Evolutionary conservation across 2,113 vertebrate species (phyloP).

Genomic region (Malurus cyaneus): DNA sequence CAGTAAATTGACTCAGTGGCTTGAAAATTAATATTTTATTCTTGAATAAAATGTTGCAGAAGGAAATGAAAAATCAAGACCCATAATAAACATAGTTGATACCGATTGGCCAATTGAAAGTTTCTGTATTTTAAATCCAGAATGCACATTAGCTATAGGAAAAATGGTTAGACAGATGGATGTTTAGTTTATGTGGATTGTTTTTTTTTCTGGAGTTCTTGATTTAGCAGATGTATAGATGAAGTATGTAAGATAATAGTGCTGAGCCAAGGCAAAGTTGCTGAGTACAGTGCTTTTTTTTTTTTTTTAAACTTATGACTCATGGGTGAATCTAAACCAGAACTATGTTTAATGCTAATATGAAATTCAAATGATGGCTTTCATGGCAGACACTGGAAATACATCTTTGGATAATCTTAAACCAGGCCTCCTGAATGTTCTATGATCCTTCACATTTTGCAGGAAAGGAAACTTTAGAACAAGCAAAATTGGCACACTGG

Average conservation of each 20-base stretch:
- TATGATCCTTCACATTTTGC: neutral
- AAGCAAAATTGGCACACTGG: neutral
- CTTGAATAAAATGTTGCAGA: neutral
- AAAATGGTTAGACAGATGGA: neutral
- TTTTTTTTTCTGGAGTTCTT: slow-evolving; percentile 43
- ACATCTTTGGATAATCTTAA: neutral
- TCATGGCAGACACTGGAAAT: neutral
- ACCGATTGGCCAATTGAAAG: neutral
- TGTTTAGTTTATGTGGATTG: neutral
- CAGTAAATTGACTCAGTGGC: neutral
- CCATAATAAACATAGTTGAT: neutral
- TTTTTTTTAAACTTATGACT: slow-evolving; percentile 21
- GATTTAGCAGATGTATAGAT: slow-evolving; percentile 40
- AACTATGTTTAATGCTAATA: slow-evolving; percentile 7
- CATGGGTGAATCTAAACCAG: slow-evolving; percentile 25
- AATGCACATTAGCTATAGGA: neutral
- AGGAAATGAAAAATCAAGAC: neutral
- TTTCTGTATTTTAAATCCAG: neutral
- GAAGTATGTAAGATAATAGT: slow-evolving; percentile 27
- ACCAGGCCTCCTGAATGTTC: neutral
- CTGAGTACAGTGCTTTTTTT: slow-evolving; percentile 23
- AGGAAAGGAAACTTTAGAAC: neutral
- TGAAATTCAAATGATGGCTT: slow-evolving; percentile 5
- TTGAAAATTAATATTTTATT: neutral
- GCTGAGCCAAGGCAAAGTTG: slow-evolving; percentile 54